Conservation (phyloP, 1,140 invertebrate genomes). For the Trachymyrmex septentrionalis region DNA sequence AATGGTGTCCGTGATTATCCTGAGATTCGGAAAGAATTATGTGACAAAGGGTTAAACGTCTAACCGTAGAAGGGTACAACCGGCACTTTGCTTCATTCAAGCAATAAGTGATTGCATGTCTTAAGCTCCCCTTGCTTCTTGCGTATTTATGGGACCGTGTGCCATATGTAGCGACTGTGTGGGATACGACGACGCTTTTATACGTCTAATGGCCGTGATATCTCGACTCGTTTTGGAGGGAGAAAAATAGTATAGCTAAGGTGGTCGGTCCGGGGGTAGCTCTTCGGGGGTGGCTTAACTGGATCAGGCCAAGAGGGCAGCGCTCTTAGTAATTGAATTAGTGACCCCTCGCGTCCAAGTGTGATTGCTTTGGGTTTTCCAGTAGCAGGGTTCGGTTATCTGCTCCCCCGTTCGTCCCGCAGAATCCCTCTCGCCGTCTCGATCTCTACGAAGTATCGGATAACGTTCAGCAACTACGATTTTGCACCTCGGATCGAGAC, state of each 20-base stretch:
- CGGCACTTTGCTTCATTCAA: slow-evolving; percentile 55
- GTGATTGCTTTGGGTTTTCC: slow-evolving; percentile 81
- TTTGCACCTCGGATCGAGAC: slow-evolving; percentile 44
- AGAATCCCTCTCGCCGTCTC: slow-evolving; percentile 32
- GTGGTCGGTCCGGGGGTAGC: slow-evolving; percentile 29
- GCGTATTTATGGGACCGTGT: slow-evolving; percentile 54
- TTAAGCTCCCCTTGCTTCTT: slow-evolving; percentile 21
- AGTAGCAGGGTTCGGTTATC: slow-evolving; percentile 47
- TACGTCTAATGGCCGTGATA: slow-evolving; percentile 74
- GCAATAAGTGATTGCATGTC: slow-evolving; percentile 51
- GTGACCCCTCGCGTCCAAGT: slow-evolving; percentile 82
- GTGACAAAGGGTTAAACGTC: slow-evolving; percentile 22
- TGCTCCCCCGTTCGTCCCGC: neutral
- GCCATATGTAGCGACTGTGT: slow-evolving; percentile 63
- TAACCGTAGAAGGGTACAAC: neutral
- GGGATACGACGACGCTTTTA: slow-evolving; percentile 71
- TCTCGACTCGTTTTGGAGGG: slow-evolving; percentile 55
- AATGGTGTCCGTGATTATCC: neutral
- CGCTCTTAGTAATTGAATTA: slow-evolving; percentile 84
- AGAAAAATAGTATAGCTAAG: slow-evolving; percentile 62
- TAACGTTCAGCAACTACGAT: slow-evolving; percentile 48
- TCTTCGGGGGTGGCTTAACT: slow-evolving; percentile 63
- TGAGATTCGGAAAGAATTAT: slow-evolving; percentile 26
- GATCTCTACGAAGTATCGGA: slow-evolving; percentile 41
- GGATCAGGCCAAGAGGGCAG: slow-evolving; percentile 74